Percentiles rank a stretch among this genome's conserved stretches.
Evolutionary conservation across 2,888 invertebrate species (phyloP).

Genomic region (Caenorhabditis uteleia): DNA sequence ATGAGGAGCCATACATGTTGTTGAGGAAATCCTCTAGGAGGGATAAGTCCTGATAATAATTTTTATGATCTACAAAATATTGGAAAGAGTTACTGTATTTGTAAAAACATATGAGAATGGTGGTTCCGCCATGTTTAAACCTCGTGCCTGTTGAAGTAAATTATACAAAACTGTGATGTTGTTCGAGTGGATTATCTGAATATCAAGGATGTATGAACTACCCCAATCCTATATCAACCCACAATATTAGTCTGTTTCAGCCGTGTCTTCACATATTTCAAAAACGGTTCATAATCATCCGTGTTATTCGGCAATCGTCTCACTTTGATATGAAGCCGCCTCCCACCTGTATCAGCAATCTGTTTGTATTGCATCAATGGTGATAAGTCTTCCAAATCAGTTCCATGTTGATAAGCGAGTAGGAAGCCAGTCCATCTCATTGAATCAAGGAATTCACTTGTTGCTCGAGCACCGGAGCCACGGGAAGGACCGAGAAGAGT

Average conservation of each 20-base stretch:
- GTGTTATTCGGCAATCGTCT: conserved; percentile 54
- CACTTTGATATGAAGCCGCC: conserved; percentile 39
- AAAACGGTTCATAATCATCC: conserved; percentile 58
- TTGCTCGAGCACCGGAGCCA: conserved; percentile 45
- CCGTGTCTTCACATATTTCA: conserved; percentile 61
- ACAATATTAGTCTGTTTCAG: conserved; percentile 65
- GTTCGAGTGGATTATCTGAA: conserved; percentile 64
- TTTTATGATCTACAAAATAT: background rate
- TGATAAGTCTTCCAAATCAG: conserved; percentile 45
- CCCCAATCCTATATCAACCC: conserved; percentile 7
- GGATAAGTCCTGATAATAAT: conserved; percentile 56
- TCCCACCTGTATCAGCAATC: conserved; percentile 30
- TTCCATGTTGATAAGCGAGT: conserved; percentile 51
- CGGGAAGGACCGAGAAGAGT: conserved; percentile 45
- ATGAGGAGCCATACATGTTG: conserved; percentile 54
- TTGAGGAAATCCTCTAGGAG: conserved; percentile 65
- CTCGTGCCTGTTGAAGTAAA: conserved; percentile 58
- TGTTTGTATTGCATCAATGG: conserved; percentile 47
- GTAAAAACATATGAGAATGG: conserved; percentile 65
- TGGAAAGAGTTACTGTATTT: conserved; percentile 49
- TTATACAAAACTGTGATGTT: conserved; percentile 63
- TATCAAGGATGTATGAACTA: too few species aligned
- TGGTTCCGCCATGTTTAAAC: conserved; percentile 64
- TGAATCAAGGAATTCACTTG: conserved; percentile 52
- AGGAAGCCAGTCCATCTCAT: conserved; percentile 53